A percentile compares a stretch with the other conserved stretches of the same genome.
Evolutionary conservation across 2,113 vertebrate species (phyloP).

Genomic region (Rattus norvegicus): GRCr8 NC_086023.1:127431501-127432000

Average conservation of each 20-base stretch:
- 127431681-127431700: not conserved
- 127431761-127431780: not conserved
- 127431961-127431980: not conserved
- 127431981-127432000: not conserved
- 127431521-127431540: not conserved
- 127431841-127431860: not conserved
- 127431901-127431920: not conserved
- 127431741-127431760: too few relatives aligned
- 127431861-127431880: not conserved
- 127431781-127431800: not conserved
- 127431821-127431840: not conserved
- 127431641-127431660: not conserved
- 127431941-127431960: not conserved
- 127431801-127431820: not conserved
- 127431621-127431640: not conserved
- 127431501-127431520: not conserved
- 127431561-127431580: not conserved
- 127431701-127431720: not conserved
- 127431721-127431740: not conserved
- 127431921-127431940: not conserved
- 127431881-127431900: not conserved
- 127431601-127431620: not conserved
- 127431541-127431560: not conserved
- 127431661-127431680: not conserved
- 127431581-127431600: not conserved